Conservation (phyloP, 1,140 invertebrate species). For the Drosophila rufa region DNA sequence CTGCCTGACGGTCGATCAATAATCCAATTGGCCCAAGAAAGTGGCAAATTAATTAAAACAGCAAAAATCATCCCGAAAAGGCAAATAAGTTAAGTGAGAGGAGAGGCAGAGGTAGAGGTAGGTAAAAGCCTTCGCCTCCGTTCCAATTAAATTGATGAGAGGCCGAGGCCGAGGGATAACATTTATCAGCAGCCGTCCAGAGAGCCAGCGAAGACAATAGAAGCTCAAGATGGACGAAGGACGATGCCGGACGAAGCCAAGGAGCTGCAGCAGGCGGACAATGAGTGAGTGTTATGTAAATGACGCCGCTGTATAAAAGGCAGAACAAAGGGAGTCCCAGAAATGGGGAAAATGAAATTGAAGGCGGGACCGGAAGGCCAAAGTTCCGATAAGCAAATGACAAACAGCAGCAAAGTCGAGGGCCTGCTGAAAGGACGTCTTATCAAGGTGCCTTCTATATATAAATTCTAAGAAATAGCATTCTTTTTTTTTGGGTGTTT, state of each 20-base stretch:
- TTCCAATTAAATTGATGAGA: slow-evolving; percentile 78
- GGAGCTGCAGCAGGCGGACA: slow-evolving; percentile 36
- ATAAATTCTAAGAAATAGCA: slow-evolving; percentile 4
- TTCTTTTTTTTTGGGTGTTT: neutral
- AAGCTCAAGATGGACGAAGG: slow-evolving; percentile 27
- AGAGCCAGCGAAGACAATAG: slow-evolving; percentile 28
- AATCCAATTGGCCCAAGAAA: slow-evolving; percentile 45
- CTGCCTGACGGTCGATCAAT: slow-evolving; percentile 54
- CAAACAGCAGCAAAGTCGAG: slow-evolving; percentile 61
- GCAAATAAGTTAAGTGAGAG: slow-evolving; percentile 45
- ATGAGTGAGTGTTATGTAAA: slow-evolving; percentile 54
- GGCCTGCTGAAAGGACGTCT: slow-evolving; percentile 13
- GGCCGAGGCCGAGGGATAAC: slow-evolving; percentile 26
- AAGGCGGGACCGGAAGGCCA: slow-evolving; percentile 32
- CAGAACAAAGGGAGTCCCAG: slow-evolving; percentile 18
- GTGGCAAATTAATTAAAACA: slow-evolving; percentile 72
- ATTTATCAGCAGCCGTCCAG: slow-evolving; percentile 28
- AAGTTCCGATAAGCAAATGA: slow-evolving; percentile 71
- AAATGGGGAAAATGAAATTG: slow-evolving; percentile 19
- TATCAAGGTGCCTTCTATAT: slow-evolving; percentile 15
- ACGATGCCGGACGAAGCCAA: slow-evolving; percentile 17
- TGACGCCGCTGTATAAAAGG: slow-evolving; percentile 53
- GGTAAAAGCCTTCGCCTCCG: slow-evolving; percentile 32
- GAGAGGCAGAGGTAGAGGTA: slow-evolving; percentile 37
- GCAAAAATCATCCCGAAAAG: slow-evolving; percentile 42